Base-by-base conservation (phyloP, 2,113 vertebrate species). In the Corythornis madagascariensis region DNA sequence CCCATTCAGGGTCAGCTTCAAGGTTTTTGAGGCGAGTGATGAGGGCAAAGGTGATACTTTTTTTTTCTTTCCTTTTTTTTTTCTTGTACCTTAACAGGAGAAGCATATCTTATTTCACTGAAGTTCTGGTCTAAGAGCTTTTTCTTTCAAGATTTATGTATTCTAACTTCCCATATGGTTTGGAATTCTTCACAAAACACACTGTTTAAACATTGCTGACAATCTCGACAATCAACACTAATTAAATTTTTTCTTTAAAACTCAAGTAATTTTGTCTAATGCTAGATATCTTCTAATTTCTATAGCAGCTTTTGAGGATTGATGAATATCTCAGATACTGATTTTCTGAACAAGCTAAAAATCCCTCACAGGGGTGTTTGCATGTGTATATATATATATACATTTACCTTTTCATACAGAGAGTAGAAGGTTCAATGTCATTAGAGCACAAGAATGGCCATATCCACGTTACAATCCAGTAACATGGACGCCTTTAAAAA, bases 361-460 rank as follows among this genome's bases (percentile, higher is more conserved):
- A 78, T n/a, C 12, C 20, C 53, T 81, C 57, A 42, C 13, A 63
- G 29, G 4, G 6, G 15, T 8, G 18, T 77, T 24, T 24, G 5
- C 3, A 12, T 3, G 0, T 12, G 4, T 26, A 2, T 11, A 2
- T 15, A 1, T 16, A 6, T 21, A 19, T 9, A 1, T 16, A 5
- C 25, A 16, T 7, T 60, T 65, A 71, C 10, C 6, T 64, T 88
- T 76, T 42, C n/a, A 43, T 9, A 59, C 6, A 33, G 9, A 56
- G 20, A 77, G 45, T 9, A 50, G 5, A 50, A 73, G 9, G 8
- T 50, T 76, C 50, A 29, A 4, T 48, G 29, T 53, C 35, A 33
- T n/a, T 40, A 61, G n/a, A 81, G 65, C 3, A 35, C 10, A 9
- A 76, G 22, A 70, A 77, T 33, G 5, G 10, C 5, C 11, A 31